Evolutionary conservation across 1,140 invertebrate genomes (phyloP).

Genomic region (Nylanderia fulva): DNA sequence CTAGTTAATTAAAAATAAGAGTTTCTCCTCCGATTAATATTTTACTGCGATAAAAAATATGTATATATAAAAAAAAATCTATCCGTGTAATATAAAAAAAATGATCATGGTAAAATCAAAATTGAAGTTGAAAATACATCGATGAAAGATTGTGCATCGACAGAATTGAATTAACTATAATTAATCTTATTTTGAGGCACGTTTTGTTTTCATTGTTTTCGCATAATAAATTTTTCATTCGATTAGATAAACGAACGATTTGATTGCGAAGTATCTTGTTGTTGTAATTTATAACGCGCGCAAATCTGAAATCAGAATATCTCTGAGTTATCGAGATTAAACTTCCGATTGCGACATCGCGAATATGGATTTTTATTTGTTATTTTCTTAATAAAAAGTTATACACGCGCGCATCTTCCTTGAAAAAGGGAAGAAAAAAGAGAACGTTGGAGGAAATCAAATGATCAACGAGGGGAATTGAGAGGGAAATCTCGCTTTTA

Average conservation of each 20-base stretch:
- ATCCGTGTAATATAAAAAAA: too few species aligned
- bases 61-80: too few species aligned
- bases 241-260: not conserved
- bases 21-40: too few species aligned
- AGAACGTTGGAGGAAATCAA: conserved; percentile 4
- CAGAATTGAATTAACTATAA: not conserved
- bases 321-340: too few species aligned
- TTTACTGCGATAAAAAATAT: too few species aligned
- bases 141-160: too few species aligned
- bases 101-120: too few species aligned
- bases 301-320: too few species aligned
- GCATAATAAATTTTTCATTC: not conserved
- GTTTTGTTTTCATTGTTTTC: not conserved
- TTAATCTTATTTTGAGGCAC: not conserved
- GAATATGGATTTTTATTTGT: conserved; percentile 24
- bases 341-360: not conserved
- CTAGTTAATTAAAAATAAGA: too few species aligned
- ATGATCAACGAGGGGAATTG: conserved; percentile 15
- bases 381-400: too few species aligned
- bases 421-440: not conserved
- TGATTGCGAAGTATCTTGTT: not conserved
- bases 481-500: conserved; percentile 11
- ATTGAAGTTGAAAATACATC: too few species aligned
- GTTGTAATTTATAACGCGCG: not conserved
- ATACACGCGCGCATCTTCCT: not conserved